Evolutionary conservation across 2,113 vertebrate species (phyloP).

Genomic region (Empidonax traillii): DNA sequence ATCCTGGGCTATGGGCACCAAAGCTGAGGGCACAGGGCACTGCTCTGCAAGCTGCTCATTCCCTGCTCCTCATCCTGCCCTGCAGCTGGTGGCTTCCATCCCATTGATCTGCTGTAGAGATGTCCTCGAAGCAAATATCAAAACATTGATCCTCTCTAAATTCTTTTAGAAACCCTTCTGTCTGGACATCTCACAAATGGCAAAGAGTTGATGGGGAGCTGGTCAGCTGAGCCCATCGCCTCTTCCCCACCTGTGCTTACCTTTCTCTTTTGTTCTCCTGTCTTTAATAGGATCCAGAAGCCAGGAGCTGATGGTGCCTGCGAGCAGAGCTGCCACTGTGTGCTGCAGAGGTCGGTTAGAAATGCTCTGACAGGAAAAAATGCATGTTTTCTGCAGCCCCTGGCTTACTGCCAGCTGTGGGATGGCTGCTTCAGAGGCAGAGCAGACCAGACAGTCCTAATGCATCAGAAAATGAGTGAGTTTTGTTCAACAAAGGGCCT

Average conservation of each 20-base stretch:
- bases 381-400: not conserved
- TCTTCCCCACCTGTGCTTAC: not conserved
- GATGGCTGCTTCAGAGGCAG: not conserved
- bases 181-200: not conserved
- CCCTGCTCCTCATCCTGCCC: not conserved
- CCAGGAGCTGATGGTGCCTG: not conserved
- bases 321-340: not conserved
- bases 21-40: accelerated
- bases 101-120: accelerated
- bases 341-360: not conserved
- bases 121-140: not conserved
- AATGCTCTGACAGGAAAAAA: not conserved
- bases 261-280: not conserved
- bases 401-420: not conserved
- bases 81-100: not conserved
- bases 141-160: not conserved
- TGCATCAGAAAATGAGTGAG: not conserved
- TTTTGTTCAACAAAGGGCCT: conserved; percentile 8
- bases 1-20: not conserved
- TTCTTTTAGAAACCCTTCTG: not conserved
- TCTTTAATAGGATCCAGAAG: not conserved
- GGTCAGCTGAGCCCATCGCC: not conserved
- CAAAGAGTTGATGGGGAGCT: not conserved
- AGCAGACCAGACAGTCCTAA: not conserved
- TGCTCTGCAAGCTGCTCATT: not conserved